phyloP scores from a whole-genome alignment of 1,140 invertebrate species.

The Phthorimaea operculella region DNA sequence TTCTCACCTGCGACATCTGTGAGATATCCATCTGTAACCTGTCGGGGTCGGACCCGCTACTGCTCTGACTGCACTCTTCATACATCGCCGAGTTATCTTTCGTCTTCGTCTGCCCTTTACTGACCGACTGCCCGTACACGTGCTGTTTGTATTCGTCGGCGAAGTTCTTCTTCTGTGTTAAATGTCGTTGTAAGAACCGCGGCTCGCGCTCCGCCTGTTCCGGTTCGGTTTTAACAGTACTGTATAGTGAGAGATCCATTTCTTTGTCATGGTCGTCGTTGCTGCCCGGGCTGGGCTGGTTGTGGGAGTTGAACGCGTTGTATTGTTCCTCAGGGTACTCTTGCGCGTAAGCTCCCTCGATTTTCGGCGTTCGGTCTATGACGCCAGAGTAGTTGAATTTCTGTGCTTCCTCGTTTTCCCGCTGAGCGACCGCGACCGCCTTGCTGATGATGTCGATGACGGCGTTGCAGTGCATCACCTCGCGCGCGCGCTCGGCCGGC shows the following conservation, averaged over 20 bases:
- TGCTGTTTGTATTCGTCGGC: conserved; percentile 53
- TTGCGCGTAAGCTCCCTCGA: conserved; percentile 33
- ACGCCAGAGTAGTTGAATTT: conserved; percentile 49
- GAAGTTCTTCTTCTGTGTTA: conserved; percentile 38
- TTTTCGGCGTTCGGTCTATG: conserved; percentile 34
- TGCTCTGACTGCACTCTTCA: conserved; percentile 65
- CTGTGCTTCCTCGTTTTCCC: conserved; percentile 61
- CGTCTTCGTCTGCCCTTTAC: conserved; percentile 29
- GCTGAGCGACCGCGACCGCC: conserved; percentile 60
- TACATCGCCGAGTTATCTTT: conserved; percentile 53
- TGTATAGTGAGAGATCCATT: conserved; percentile 60
- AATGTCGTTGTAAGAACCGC: conserved; percentile 33
- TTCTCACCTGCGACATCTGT: conserved; percentile 58
- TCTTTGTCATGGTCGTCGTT: conserved; percentile 59
- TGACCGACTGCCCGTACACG: conserved; percentile 30
- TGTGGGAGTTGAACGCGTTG: conserved; percentile 29
- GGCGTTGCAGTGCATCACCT: conserved; percentile 65
- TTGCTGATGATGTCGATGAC: conserved; percentile 66
- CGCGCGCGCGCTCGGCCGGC: conserved; percentile 54
- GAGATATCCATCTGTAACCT: conserved; percentile 67
- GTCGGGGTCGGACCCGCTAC: conserved; percentile 64
- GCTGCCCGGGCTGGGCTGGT: conserved; percentile 37
- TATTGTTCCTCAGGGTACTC: conserved; percentile 52
- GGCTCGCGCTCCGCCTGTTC: conserved; percentile 30
- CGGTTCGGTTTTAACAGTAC: conserved; percentile 45